Conservation (phyloP, 2,888 invertebrate genomes). For the Callyntrura guangdongensis region DNA sequence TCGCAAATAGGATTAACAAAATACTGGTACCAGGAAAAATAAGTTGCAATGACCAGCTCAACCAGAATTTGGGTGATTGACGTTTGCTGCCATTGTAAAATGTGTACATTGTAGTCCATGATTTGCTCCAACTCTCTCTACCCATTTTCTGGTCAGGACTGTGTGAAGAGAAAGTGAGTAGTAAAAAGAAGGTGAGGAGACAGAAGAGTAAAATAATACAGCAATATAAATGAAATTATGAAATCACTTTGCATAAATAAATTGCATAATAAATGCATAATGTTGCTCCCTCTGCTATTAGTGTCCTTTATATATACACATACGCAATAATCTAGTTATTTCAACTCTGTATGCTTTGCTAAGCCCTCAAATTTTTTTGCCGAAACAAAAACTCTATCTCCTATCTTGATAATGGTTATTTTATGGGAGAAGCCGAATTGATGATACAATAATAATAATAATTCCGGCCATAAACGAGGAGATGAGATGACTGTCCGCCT, state of each 20-base stretch:
- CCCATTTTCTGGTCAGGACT: too few relatives aligned
- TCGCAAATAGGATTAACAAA: background rate
- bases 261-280: constrained; percentile 16
- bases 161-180: constrained; percentile 7
- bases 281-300: background rate
- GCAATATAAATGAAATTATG: constrained; percentile 35
- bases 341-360: background rate
- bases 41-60: constrained; percentile 28
- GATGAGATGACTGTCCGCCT: too few relatives aligned
- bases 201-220: background rate
- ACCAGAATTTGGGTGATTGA: constrained; percentile 19
- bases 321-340: background rate
- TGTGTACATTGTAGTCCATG: background rate
- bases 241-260: constrained; percentile 33
- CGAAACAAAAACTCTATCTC: too few relatives aligned
- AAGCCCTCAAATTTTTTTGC: background rate
- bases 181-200: background rate
- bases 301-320: background rate
- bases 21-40: background rate
- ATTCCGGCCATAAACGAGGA: background rate
- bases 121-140: too few relatives aligned
- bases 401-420: too few relatives aligned
- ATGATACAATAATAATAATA: too few relatives aligned
- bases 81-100: constrained; percentile 23
- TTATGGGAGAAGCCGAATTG: too few relatives aligned